phyloP scores from a whole-genome alignment of 1,140 invertebrate genomes.

The Macrobrachium rosenbergii region DNA sequence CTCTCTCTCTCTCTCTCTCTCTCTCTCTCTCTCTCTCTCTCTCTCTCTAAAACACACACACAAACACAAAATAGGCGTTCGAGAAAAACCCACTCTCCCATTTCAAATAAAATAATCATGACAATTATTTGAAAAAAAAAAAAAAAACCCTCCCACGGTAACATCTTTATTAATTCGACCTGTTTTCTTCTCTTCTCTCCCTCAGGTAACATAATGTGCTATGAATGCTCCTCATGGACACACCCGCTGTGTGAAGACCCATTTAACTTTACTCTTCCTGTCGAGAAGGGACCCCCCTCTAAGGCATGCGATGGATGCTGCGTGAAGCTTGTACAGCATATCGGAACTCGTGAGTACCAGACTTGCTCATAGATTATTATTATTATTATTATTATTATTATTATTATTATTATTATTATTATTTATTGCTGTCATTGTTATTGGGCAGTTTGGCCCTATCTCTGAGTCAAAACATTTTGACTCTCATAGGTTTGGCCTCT shows the following conservation, averaged over 20 bases:
- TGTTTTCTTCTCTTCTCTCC: background rate
- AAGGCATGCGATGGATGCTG: conserved; percentile 87
- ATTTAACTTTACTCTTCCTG: conserved; percentile 91
- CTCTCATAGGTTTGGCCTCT: too few species aligned
- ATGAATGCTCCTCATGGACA: conserved; percentile 92
- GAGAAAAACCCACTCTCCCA: too few species aligned
- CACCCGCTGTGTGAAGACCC: conserved; percentile 91
- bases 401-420: background rate
- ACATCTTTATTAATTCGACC: background rate
- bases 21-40: background rate
- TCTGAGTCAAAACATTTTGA: too few species aligned
- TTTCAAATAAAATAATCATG: too few species aligned
- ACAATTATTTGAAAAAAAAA: background rate
- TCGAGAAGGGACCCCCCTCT: conserved; percentile 76
- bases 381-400: background rate
- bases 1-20: background rate
- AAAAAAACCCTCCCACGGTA: background rate
- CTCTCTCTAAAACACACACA: too few species aligned
- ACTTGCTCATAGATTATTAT: background rate
- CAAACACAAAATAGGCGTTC: background rate
- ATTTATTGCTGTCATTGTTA: too few species aligned
- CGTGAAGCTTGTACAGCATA: conserved; percentile 93
- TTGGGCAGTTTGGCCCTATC: too few species aligned
- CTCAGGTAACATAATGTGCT: conserved; percentile 80
- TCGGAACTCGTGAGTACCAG: conserved; percentile 82